These are phyloP conservation scores for Thecophora atra DNA, from an alignment of 2,888 invertebrate genomes.

Conservation along the genomic window DNA sequence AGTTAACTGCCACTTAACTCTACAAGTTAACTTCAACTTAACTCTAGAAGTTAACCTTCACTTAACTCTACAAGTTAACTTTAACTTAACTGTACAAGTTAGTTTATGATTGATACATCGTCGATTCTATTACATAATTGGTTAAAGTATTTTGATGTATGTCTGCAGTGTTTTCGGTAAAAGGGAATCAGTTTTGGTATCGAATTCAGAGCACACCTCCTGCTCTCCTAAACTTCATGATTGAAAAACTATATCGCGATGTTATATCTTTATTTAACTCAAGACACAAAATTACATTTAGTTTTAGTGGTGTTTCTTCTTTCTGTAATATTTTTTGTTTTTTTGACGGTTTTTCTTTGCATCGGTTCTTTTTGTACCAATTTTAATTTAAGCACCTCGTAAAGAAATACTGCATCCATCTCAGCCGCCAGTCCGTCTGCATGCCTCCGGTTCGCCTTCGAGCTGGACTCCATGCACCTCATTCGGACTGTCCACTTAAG, in stretches of 20 bases:
- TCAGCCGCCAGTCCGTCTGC: background rate
- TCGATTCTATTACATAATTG: no score
- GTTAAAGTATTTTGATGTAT: no score
- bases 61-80: no score
- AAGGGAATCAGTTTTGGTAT: no score
- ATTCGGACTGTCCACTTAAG: background rate
- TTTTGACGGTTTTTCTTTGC: background rate
- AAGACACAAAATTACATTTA: slow-evolving; percentile 1
- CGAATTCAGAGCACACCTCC: background rate
- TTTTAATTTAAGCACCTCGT: slow-evolving; percentile 42
- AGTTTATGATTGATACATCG: no score
- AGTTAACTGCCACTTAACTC: no score
- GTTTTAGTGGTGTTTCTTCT: background rate
- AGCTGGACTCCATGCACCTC: background rate
- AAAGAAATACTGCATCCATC: slow-evolving; percentile 33
- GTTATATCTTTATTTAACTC: slow-evolving; percentile 45
- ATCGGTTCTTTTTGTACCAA: background rate
- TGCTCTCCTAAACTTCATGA: slow-evolving; percentile 18
- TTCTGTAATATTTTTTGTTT: background rate
- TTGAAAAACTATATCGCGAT: slow-evolving; percentile 44
- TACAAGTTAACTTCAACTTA: no score
- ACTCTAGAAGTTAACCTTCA: no score
- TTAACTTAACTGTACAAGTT: no score
- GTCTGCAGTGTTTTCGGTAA: no score
- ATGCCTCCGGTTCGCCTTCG: background rate